Conservation (phyloP, 2,888 invertebrate genomes). For the Temnothorax unifasciatus region DNA sequence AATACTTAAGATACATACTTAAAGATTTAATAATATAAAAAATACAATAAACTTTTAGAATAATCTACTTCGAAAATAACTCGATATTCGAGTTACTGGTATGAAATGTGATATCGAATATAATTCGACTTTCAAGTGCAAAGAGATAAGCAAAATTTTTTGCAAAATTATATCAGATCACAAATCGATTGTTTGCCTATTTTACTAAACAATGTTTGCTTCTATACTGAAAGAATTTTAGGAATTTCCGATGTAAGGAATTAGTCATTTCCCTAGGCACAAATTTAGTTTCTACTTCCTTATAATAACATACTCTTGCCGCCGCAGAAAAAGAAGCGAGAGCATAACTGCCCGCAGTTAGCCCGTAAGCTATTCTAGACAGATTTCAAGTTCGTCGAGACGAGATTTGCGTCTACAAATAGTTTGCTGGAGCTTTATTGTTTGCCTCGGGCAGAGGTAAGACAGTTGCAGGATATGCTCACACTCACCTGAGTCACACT, state of each 20-base stretch:
- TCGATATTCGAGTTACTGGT: no score
- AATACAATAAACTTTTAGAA: background rate
- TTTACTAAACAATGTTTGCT: background rate
- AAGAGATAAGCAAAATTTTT: background rate
- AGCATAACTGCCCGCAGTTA: slow-evolving; percentile 18
- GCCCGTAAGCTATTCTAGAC: slow-evolving; percentile 23
- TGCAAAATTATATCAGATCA: background rate
- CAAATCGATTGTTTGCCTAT: background rate
- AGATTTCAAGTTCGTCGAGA: slow-evolving; percentile 46
- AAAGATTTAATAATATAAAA: no score
- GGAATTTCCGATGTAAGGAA: slow-evolving; percentile 1
- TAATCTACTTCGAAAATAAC: no score
- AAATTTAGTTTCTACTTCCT: background rate
- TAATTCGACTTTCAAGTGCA: no score
- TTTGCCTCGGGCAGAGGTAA: slow-evolving; percentile 36
- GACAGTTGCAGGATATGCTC: slow-evolving; percentile 38
- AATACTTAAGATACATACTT: no score
- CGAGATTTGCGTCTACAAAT: slow-evolving; percentile 43
- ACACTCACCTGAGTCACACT: slow-evolving; percentile 8
- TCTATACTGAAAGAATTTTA: background rate
- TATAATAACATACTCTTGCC: background rate
- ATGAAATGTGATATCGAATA: no score
- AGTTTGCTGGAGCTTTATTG: slow-evolving; percentile 45
- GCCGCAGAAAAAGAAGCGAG: background rate
- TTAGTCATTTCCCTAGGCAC: background rate